phyloP scores from a whole-genome alignment of 2,888 invertebrate species.

The Graphium colonna region DNA sequence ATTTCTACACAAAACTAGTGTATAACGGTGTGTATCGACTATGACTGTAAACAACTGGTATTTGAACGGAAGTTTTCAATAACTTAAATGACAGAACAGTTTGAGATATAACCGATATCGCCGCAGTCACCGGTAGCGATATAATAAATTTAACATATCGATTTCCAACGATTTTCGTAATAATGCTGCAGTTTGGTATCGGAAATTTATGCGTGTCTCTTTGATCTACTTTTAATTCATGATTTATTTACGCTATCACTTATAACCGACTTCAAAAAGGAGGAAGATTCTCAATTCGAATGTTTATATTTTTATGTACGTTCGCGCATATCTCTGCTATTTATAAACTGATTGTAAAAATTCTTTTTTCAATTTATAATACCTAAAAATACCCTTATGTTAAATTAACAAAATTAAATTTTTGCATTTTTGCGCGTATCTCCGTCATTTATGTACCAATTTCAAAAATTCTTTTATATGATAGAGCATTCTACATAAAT shows the following conservation, averaged over 20 bases:
- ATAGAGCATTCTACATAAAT: too few species aligned
- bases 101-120: conserved; percentile 9
- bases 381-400: too few species aligned
- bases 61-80: conserved; percentile 15
- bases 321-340: too few species aligned
- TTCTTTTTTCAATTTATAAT: too few species aligned
- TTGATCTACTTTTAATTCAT: background rate
- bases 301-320: too few species aligned
- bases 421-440: too few species aligned
- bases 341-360: too few species aligned
- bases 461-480: too few species aligned
- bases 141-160: conserved; percentile 12
- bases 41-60: background rate
- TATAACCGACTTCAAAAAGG: too few species aligned
- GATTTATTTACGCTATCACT: background rate
- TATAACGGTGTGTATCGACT: background rate
- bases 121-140: conserved; percentile 6
- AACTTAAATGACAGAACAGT: conserved; percentile 7
- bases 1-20: conserved; percentile 11
- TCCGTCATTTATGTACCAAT: too few species aligned
- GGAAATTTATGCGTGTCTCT: background rate
- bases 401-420: too few species aligned
- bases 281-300: too few species aligned
- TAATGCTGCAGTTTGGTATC: background rate
- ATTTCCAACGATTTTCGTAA: conserved; percentile 1